These are phyloP conservation scores for Otolemur garnettii DNA, from an alignment of 2,113 vertebrate species.

Conservation along the genomic window DNA sequence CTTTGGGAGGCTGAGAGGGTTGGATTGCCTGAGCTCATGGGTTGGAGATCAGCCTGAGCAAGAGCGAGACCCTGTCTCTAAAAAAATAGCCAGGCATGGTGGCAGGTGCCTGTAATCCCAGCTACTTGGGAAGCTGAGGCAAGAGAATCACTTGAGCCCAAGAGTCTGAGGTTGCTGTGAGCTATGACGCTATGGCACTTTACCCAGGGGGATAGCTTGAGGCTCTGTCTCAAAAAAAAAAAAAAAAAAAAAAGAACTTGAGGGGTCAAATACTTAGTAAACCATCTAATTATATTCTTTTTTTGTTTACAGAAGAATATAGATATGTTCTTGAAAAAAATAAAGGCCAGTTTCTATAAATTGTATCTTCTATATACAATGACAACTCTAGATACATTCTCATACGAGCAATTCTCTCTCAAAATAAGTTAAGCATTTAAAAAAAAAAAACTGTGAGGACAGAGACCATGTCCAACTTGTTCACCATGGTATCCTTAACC, in stretches of 20 bases:
- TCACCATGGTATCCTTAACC: not conserved
- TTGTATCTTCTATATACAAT: not conserved
- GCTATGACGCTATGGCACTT: too few species aligned
- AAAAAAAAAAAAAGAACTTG: not conserved
- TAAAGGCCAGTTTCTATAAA: constrained; percentile 33
- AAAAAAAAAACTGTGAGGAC: constrained; percentile 41
- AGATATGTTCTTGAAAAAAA: not conserved
- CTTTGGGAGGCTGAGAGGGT: too few species aligned
- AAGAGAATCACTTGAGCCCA: too few species aligned
- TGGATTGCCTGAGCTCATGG: too few species aligned
- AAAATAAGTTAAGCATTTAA: constrained; percentile 11
- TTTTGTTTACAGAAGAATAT: constrained; percentile 47
- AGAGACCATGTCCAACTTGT: not conserved
- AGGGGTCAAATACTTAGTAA: constrained; percentile 46
- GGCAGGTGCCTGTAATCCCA: too few species aligned
- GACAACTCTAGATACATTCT: constrained; percentile 20
- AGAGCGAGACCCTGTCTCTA: too few species aligned
- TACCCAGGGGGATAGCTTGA: too few species aligned
- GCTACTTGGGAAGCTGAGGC: too few species aligned
- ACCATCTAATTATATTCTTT: constrained; percentile 19
- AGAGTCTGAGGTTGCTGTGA: too few species aligned
- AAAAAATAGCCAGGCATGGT: too few species aligned
- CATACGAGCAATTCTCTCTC: not conserved
- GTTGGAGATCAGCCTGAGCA: too few species aligned
- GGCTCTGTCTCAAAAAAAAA: too few species aligned